A percentile compares a stretch with the other conserved stretches of the same genome.
phyloP scores from a whole-genome alignment of 1,140 invertebrate genomes.

The Gonioctena quinquepunctata region DNA sequence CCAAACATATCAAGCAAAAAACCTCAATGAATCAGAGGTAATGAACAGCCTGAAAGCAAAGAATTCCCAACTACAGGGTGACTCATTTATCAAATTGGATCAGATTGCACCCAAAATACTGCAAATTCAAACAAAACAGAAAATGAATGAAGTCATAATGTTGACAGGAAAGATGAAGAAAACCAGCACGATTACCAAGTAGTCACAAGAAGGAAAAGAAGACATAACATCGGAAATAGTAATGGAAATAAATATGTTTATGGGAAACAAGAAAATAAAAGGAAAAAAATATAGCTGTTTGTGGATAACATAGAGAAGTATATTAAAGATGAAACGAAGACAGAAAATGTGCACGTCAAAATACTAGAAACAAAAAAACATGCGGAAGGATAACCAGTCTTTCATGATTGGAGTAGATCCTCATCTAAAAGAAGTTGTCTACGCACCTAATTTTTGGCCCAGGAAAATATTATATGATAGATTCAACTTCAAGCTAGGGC shows the following conservation, averaged over 20 bases:
- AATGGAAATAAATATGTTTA: neutral
- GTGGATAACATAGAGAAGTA: neutral
- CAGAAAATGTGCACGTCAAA: neutral
- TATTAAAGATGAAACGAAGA: neutral
- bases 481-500: slow-evolving; percentile 1
- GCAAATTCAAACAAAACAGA: neutral
- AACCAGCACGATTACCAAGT: neutral
- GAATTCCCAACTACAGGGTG: neutral
- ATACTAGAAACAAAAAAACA: neutral
- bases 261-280: neutral
- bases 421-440: too few relatives aligned
- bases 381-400: neutral
- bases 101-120: neutral
- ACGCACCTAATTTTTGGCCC: neutral
- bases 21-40: neutral
- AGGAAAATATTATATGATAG: neutral
- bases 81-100: neutral
- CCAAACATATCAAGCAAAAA: neutral
- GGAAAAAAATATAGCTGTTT: neutral
- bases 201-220: neutral
- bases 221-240: neutral
- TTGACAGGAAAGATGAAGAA: neutral
- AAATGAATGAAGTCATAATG: neutral
- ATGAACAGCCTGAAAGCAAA: neutral
- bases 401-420: slow-evolving; percentile 1